A percentile compares a stretch with the other conserved stretches of the same genome.
These are phyloP conservation scores for Arizona elegans DNA, from an alignment of 2,113 vertebrate genomes.

Conservation along the genomic window DNA sequence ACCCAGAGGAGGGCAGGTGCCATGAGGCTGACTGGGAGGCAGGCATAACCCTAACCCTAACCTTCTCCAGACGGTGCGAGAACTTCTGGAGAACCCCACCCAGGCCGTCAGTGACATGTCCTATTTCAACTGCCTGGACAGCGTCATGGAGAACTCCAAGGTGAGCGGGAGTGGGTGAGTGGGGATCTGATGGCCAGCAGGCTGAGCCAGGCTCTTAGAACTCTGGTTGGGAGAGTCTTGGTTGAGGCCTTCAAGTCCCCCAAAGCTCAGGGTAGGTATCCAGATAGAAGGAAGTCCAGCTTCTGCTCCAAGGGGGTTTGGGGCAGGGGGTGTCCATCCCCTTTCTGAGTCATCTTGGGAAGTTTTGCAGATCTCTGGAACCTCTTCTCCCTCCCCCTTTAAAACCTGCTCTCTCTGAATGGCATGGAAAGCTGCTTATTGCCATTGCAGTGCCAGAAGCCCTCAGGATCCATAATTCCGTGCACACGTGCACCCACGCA, in stretches of 20 bases:
- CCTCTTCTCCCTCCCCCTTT: background rate
- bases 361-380: background rate
- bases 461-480: background rate
- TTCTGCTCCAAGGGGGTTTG: background rate
- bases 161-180: slow-evolving; percentile 55
- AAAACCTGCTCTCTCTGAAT: background rate
- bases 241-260: background rate
- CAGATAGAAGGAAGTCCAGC: background rate
- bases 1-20: background rate
- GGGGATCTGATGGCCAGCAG: background rate
- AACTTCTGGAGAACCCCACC: slow-evolving; percentile 93
- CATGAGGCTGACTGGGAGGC: accelerated
- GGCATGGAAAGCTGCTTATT: background rate
- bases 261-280: background rate
- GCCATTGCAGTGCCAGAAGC: background rate
- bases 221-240: background rate
- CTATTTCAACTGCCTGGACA: slow-evolving; percentile 98
- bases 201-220: background rate
- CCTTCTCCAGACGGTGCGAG: slow-evolving; percentile 81
- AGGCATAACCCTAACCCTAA: too few species aligned
- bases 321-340: background rate
- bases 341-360: background rate
- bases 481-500: accelerated
- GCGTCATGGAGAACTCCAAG: slow-evolving; percentile 99
- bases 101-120: slow-evolving; percentile 90